A percentile compares a stretch with the other conserved stretches of the same genome.
Conservation (phyloP, 2,888 invertebrate genomes). For the Schizotus pectinicornis region DNA sequence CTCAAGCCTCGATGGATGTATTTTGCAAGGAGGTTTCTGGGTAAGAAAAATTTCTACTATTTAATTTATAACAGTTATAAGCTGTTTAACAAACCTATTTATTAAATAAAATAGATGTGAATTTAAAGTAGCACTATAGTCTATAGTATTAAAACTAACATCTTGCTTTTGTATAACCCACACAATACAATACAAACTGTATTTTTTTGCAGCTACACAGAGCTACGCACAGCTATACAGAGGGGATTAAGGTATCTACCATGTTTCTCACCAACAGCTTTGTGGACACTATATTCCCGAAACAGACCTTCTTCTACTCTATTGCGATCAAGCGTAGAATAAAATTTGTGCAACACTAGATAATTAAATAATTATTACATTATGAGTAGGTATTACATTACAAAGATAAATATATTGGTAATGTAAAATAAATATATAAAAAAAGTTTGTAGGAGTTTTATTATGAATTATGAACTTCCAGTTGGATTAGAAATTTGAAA, state of each 20-base stretch:
- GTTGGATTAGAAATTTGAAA: too few relatives aligned
- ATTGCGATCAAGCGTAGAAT: conserved; percentile 7
- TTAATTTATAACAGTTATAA: conserved; percentile 22
- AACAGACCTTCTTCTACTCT: neutral
- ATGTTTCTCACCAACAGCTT: conserved; percentile 4
- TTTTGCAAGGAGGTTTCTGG: conserved; percentile 14
- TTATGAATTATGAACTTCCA: too few relatives aligned
- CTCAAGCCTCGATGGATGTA: conserved; percentile 11
- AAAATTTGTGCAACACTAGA: too few relatives aligned
- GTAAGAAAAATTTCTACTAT: conserved; percentile 21
- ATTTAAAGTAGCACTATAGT: conserved; percentile 25
- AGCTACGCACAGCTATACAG: conserved; percentile 15
- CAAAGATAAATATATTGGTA: conserved; percentile 16
- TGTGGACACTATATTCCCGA: neutral
- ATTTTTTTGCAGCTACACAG: conserved; percentile 17
- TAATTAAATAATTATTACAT: too few relatives aligned
- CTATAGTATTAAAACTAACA: conserved; percentile 25
- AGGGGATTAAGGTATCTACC: conserved; percentile 14
- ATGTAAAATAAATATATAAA: conserved; percentile 12
- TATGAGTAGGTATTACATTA: too few relatives aligned
- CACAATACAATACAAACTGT: conserved; percentile 20
- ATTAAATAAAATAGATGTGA: conserved; percentile 25
- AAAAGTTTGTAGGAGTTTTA: conserved; percentile 17
- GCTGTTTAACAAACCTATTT: conserved; percentile 22
- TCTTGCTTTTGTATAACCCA: conserved; percentile 24